Base-by-base conservation (phyloP, 2,888 invertebrate species). In the Pollenia griseotomentosa region DNA sequence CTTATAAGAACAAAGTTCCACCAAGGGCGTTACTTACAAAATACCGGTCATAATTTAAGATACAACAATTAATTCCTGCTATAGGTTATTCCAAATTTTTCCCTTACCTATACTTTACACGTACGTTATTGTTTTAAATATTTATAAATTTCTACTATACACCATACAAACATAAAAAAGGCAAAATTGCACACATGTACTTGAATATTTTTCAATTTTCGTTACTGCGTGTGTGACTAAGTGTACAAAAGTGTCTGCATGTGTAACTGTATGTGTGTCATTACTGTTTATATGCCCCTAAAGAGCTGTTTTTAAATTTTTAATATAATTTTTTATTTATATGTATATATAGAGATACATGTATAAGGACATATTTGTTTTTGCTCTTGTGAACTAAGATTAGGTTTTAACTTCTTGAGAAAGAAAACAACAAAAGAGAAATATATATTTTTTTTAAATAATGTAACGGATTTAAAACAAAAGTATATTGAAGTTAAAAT, bases 241-340 rank as follows among this genome's bases (percentile, higher is more conserved):
- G 33, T 33, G 33, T 33, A 33, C 33, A 33, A 33, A 33, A 33
- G 51, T 48, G 16, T 66, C 9, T 48, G 9, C 66, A 10, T 78
- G 55, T 51, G 68, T 40, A 40, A 68, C 53, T 53, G 57, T 68
- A 10, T 68, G 55, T 55, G 42, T 79, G 74, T 74, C 70, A 77
- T 83, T 75, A 70, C 75, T 16, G 19, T 66, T 83, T 75, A 80
- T 80, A 65, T 77, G 83, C 42, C 79, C 83, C 74, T 51, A 48
- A 79, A 74, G 84, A 84, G 66, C 59, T 59, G 44, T 79, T 84
- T 71, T 61, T 80, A 70, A 85, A 84, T 79, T 84, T 84, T 79
- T 84, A 79, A 84, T 79, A 80, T 11, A 66, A 55, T 57, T 73
- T 77, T 59, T 40, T 19, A 40, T 19, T 59, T 70, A 33, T 68